Percentiles rank a stretch among this genome's conserved stretches.
These are phyloP conservation scores for Lampropteryx suffumata DNA, from an alignment of 2,888 invertebrate genomes.

Conservation along the genomic window DNA sequence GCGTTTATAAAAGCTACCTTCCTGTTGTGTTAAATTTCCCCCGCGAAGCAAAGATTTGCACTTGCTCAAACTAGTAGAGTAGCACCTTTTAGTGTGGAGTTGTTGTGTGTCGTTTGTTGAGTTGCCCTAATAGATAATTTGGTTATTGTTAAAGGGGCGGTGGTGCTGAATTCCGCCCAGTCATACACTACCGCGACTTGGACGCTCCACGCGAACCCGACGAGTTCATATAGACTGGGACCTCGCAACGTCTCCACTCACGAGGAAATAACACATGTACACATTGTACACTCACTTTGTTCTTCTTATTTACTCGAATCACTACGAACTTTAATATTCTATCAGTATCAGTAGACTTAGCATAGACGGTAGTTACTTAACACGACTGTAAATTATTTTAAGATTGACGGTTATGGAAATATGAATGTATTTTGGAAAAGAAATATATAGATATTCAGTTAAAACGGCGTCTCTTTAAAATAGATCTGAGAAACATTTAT, in stretches of 20 bases:
- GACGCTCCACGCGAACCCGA: constrained; percentile 96
- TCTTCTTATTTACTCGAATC: constrained; percentile 31
- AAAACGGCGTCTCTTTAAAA: constrained; percentile 24
- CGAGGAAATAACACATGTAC: constrained; percentile 43
- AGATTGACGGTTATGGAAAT: constrained; percentile 23
- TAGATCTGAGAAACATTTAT: constrained; percentile 14
- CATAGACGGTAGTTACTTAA: constrained; percentile 27
- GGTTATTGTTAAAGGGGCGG: constrained; percentile 87
- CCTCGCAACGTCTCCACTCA: constrained; percentile 40
- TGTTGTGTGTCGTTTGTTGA: constrained; percentile 42
- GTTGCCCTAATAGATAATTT: constrained; percentile 43
- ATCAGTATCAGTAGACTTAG: constrained; percentile 19
- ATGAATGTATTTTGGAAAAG: constrained; percentile 30
- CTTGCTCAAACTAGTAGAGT: constrained; percentile 26
- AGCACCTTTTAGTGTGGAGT: constrained; percentile 38
- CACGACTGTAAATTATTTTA: constrained; percentile 24
- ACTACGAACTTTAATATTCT: constrained; percentile 12
- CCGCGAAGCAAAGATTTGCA: constrained; percentile 71
- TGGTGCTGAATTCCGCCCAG: constrained; percentile 91
- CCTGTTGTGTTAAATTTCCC: constrained; percentile 30
- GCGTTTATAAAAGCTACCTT: constrained; percentile 29
- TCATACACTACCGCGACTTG: constrained; percentile 96
- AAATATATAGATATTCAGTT: constrained; percentile 29
- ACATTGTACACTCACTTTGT: constrained; percentile 26
- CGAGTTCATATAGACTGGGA: constrained; percentile 86